Percentiles rank a stretch among this genome's conserved stretches.
These are phyloP conservation scores for Ochotona princeps DNA, from an alignment of 2,113 vertebrate genomes.

Conservation along the genomic window DNA sequence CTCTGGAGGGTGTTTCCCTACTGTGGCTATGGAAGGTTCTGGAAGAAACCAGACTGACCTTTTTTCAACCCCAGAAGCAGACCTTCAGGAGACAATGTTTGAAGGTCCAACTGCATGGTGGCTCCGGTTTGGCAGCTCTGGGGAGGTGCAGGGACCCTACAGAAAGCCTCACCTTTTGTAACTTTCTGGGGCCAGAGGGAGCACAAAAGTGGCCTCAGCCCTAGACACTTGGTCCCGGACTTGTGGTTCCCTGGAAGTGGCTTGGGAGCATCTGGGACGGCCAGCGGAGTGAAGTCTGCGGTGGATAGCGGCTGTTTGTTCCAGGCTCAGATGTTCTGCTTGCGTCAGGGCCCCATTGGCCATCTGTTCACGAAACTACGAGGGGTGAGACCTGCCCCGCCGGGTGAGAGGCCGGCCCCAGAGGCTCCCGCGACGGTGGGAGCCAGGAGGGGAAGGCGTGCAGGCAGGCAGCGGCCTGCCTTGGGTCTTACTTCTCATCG, in stretches of 20 bases:
- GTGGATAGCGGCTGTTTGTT: accelerated
- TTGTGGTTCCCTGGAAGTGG: background rate
- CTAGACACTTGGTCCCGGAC: too few species aligned
- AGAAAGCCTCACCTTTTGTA: background rate
- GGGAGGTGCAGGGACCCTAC: background rate
- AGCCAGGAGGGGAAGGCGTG: background rate
- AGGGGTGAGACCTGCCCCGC: background rate
- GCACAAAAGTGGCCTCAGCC: too few species aligned
- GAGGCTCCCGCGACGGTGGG: background rate
- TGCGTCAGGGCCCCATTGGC: background rate
- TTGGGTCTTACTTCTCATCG: background rate
- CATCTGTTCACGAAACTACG: slow-evolving; percentile 55
- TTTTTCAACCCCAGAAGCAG: background rate
- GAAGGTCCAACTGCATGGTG: background rate
- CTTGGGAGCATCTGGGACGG: background rate
- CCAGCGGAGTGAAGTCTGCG: background rate
- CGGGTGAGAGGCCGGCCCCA: slow-evolving; percentile 13
- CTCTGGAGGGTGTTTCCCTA: background rate
- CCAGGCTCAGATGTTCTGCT: background rate
- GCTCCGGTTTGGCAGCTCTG: too few species aligned
- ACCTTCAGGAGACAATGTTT: background rate
- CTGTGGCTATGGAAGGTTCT: slow-evolving; percentile 21
- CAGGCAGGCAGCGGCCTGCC: background rate
- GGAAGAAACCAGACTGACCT: background rate
- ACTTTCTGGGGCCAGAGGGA: background rate